phyloP scores from a whole-genome alignment of 2,797 vertebrate genomes.

The Peromyscus attwateri region DNA sequence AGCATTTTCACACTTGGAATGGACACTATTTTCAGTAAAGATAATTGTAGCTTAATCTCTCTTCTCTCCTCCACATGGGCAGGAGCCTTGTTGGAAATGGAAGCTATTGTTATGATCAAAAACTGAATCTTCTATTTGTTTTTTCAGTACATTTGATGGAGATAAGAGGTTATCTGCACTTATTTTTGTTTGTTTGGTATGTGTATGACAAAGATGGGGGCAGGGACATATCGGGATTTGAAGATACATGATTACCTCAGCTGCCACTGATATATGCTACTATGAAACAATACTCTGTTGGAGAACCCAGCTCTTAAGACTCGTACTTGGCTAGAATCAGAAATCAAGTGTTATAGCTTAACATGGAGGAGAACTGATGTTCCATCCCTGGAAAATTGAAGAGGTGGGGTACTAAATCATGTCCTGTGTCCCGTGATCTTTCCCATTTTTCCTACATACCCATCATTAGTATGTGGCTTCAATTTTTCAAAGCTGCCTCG shows the following conservation, averaged over 20 bases:
- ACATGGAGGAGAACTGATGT: not conserved
- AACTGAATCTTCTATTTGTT: not conserved
- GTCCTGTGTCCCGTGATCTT: not conserved
- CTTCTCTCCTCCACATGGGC: not conserved
- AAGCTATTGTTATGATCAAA: constrained; percentile 13
- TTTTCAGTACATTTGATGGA: not conserved
- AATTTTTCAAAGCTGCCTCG: not conserved
- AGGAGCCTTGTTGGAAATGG: not conserved
- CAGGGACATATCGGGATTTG: not conserved
- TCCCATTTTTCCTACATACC: not conserved
- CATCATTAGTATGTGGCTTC: not conserved
- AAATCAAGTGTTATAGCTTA: not conserved
- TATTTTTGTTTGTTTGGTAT: not conserved
- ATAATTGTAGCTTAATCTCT: constrained; percentile 32
- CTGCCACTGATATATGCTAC: not conserved
- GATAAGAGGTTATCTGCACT: not conserved
- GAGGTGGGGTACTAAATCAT: not conserved
- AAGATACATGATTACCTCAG: not conserved
- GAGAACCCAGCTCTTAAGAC: not conserved
- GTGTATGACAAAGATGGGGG: not conserved
- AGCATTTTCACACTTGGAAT: not conserved
- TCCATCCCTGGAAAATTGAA: not conserved
- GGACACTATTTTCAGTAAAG: not conserved
- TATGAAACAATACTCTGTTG: not conserved
- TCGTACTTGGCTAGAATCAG: not conserved